Conservation (phyloP, 2,888 invertebrate genomes). For the Temnothorax rugatulus region DNA sequence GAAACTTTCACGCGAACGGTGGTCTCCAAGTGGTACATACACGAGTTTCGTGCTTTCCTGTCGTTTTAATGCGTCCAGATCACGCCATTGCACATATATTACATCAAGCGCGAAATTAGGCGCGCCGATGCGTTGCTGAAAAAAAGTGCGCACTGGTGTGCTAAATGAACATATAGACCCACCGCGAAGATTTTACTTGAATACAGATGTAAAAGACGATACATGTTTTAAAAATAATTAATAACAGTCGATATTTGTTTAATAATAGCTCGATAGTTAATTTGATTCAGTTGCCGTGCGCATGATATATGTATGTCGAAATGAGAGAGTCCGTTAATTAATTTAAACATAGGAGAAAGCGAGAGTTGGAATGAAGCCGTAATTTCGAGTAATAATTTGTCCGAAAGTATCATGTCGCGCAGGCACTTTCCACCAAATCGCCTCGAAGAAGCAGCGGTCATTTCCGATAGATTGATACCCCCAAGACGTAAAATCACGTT, state of each 20-base stretch:
- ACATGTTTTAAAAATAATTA: background rate
- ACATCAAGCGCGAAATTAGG: constrained; percentile 47
- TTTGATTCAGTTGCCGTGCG: background rate
- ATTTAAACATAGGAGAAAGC: constrained; percentile 43
- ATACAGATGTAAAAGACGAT: background rate
- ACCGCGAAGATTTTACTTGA: background rate
- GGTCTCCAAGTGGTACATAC: background rate
- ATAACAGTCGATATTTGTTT: background rate
- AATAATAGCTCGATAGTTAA: constrained; percentile 14
- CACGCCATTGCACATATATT: constrained; percentile 22
- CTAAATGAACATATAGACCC: background rate
- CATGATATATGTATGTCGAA: background rate
- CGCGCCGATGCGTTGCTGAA: constrained; percentile 31
- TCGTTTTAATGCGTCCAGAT: constrained; percentile 17
- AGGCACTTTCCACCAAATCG: constrained; percentile 31
- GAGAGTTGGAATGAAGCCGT: constrained; percentile 21
- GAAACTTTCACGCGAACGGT: constrained; percentile 40
- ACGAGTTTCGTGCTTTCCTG: constrained; percentile 29
- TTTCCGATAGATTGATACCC: constrained; percentile 7
- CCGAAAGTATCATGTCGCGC: constrained; percentile 17
- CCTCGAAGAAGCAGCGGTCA: background rate
- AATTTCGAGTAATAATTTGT: constrained; percentile 44
- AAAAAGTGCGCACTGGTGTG: background rate
- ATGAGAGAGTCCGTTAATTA: constrained; percentile 36
- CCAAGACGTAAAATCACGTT: constrained; percentile 5